Evolutionary conservation across 2,888 invertebrate species (phyloP).

Genomic region (Hydriomena furcata): DNA sequence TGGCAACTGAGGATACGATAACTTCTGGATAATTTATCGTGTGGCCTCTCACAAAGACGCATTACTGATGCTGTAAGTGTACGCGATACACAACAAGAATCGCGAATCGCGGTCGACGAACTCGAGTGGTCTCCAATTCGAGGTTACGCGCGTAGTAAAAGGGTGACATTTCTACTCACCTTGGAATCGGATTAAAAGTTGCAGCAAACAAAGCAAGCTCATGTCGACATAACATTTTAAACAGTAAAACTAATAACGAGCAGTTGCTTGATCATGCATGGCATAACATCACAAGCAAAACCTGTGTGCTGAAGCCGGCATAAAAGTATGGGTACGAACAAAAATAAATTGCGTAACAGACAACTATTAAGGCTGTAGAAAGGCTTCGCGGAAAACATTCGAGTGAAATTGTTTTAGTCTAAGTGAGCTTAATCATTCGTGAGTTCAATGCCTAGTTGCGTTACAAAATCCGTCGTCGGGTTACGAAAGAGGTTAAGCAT

Average conservation of each 20-base stretch:
- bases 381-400: conserved; percentile 1
- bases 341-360: too few species aligned
- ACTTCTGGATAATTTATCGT: neutral
- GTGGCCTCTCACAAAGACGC: conserved; percentile 9
- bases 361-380: neutral
- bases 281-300: neutral
- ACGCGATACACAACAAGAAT: conserved; percentile 13
- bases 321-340: too few species aligned
- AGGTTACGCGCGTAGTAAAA: conserved; percentile 33
- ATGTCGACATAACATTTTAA: neutral
- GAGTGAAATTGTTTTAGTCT: conserved; percentile 1
- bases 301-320: neutral
- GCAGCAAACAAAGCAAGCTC: conserved; percentile 5
- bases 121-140: conserved; percentile 22
- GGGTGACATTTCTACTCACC: conserved; percentile 31
- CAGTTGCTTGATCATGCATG: too few species aligned
- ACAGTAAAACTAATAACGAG: neutral
- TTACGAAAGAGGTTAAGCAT: conserved; percentile 3
- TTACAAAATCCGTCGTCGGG: neutral
- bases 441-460: conserved; percentile 1
- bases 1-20: neutral
- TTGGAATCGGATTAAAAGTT: conserved; percentile 22
- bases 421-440: conserved; percentile 2
- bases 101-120: conserved; percentile 20
- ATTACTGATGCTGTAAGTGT: conserved; percentile 24